Conservation (phyloP, 2,113 vertebrate genomes). For the Prochilodus magdalenae region DNA sequence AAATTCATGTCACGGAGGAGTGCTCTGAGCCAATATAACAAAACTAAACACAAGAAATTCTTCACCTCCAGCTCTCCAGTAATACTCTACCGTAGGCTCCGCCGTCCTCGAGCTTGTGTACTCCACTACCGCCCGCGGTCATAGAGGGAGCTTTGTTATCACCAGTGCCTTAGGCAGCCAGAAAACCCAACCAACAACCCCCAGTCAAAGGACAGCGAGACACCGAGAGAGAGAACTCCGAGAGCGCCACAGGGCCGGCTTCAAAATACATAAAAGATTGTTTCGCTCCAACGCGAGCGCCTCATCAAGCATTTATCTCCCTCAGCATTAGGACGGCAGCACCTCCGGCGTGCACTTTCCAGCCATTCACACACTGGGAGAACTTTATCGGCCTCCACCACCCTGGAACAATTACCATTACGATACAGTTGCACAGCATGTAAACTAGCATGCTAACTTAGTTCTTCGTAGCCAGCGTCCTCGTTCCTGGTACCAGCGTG, state of each 20-base stretch:
- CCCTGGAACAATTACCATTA: conserved; percentile 9
- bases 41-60: neutral
- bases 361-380: neutral
- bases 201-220: conserved; percentile 19
- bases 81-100: neutral
- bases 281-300: neutral
- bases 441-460: neutral
- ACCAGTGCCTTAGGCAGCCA: conserved; percentile 26
- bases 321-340: neutral
- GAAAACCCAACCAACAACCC: conserved; percentile 16
- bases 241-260: neutral
- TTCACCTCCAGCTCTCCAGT: neutral
- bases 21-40: neutral
- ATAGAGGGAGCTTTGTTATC: conserved; percentile 18
- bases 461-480: neutral
- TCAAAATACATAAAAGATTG: conserved; percentile 26
- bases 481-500: neutral
- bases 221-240: neutral
- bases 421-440: neutral
- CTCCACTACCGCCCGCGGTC: neutral
- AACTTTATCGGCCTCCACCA: neutral
- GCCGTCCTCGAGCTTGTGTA: conserved; percentile 8
- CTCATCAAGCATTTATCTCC: conserved; percentile 32
- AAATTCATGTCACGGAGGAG: neutral
- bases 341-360: neutral